Conservation (phyloP, 2,797 vertebrate genomes). For the Melanotaenia nigrans region DNA sequence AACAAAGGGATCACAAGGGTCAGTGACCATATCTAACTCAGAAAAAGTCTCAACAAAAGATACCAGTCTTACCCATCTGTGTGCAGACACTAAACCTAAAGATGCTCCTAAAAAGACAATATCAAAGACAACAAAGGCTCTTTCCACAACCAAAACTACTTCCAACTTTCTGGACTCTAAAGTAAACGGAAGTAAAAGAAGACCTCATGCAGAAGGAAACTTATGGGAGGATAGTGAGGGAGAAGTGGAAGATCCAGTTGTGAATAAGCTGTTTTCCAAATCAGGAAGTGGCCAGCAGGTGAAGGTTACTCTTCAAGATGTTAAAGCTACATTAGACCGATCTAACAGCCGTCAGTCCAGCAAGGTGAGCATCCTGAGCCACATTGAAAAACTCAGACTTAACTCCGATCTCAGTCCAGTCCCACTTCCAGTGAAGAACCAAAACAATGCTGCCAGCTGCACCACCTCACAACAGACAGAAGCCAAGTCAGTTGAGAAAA, state of each 20-base stretch:
- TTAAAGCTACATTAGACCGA: conserved; percentile 51
- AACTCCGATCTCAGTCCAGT: background rate
- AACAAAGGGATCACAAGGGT: conserved; percentile 15
- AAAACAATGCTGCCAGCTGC: background rate
- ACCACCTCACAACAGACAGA: background rate
- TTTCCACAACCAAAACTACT: conserved; percentile 8
- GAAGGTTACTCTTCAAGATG: conserved; percentile 60
- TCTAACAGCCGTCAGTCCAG: background rate
- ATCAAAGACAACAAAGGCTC: conserved; percentile 21
- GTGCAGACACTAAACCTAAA: conserved; percentile 33
- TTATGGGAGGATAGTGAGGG: conserved; percentile 11
- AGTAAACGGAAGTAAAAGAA: background rate
- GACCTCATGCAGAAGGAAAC: background rate
- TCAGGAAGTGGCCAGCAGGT: conserved; percentile 16
- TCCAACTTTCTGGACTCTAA: conserved; percentile 8
- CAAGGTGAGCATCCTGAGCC: conserved; percentile 32
- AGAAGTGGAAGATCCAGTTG: conserved; percentile 11
- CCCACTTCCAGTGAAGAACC: background rate
- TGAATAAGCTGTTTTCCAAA: conserved; percentile 15
- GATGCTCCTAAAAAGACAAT: conserved; percentile 32
- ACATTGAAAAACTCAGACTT: conserved; percentile 8
- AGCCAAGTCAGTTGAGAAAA: background rate
- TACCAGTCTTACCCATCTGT: background rate
- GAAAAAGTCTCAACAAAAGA: conserved; percentile 5
- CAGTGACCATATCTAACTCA: conserved; percentile 5